phyloP scores from a whole-genome alignment of 2,888 invertebrate species.

The Pogonocherus hispidulus region DNA sequence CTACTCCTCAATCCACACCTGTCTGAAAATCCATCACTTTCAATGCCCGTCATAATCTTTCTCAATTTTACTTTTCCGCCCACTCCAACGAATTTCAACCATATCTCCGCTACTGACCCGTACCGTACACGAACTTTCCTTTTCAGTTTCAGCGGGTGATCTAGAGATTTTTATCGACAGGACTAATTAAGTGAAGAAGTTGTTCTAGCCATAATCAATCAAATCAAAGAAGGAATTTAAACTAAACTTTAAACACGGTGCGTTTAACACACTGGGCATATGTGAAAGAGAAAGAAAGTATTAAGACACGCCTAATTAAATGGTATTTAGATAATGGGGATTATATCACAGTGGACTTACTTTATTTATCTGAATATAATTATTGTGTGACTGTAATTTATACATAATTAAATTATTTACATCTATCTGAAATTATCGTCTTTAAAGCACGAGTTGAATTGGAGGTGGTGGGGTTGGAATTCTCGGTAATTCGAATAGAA shows the following conservation, averaged over 20 bases:
- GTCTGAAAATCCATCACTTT: too few species aligned
- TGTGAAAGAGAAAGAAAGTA: not conserved
- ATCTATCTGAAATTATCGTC: not conserved
- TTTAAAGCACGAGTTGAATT: not conserved
- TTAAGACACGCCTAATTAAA: not conserved
- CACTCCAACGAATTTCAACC: not conserved
- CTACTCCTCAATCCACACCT: too few species aligned
- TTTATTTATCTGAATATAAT: constrained; percentile 7
- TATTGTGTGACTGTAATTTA: not conserved
- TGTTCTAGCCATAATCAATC: constrained; percentile 12
- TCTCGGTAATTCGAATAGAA: not conserved
- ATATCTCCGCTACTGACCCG: not conserved
- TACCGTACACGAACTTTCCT: constrained; percentile 7
- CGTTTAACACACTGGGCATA: not conserved
- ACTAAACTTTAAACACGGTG: not conserved
- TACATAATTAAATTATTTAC: constrained; percentile 10
- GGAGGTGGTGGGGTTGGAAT: not conserved
- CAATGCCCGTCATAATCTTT: not conserved
- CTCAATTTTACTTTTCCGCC: constrained; percentile 1
- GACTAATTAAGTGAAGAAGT: constrained; percentile 12
- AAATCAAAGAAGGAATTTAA: not conserved
- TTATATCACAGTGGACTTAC: not conserved
- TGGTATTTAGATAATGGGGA: constrained; percentile 2
- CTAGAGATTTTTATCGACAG: not conserved
- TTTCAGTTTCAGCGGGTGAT: constrained; percentile 11